A percentile compares a stretch with the other conserved stretches of the same genome.
Evolutionary conservation across 2,113 vertebrate genomes (phyloP).

Genomic region (Agelaius tricolor): DNA sequence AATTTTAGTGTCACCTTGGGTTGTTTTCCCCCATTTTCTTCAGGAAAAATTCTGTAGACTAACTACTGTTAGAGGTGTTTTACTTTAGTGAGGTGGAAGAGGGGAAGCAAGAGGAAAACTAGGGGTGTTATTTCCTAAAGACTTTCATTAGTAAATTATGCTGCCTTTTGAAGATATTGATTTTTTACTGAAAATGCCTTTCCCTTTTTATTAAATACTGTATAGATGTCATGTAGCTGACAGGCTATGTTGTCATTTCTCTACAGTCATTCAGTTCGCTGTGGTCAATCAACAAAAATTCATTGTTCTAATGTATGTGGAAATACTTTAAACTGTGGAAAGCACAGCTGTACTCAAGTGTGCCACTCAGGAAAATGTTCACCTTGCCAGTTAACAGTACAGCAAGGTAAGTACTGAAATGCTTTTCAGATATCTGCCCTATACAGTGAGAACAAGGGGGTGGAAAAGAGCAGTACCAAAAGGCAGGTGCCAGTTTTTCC

Average conservation of each 20-base stretch:
- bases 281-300: conserved; percentile 85
- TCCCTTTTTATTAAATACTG: not conserved
- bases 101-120: not conserved
- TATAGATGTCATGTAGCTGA: not conserved
- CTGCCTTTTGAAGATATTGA: not conserved
- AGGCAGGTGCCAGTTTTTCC: not conserved
- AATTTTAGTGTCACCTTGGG: not conserved
- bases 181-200: not conserved
- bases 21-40: not conserved
- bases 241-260: not conserved
- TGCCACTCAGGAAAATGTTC: conserved; percentile 89
- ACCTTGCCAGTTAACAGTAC: conserved; percentile 85
- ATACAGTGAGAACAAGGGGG: not conserved
- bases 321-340: conserved; percentile 85
- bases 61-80: not conserved
- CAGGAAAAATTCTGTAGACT: not conserved
- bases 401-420: conserved; percentile 81
- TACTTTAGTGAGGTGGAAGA: not conserved
- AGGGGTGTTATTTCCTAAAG: not conserved
- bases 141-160: not conserved
- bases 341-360: conserved; percentile 87
- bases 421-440: not conserved
- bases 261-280: conserved; percentile 92
- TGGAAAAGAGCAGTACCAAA: not conserved
- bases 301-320: conserved; percentile 87